These are phyloP conservation scores for Escarpia spicata DNA, from an alignment of 2,888 invertebrate species.

Conservation along the genomic window DNA sequence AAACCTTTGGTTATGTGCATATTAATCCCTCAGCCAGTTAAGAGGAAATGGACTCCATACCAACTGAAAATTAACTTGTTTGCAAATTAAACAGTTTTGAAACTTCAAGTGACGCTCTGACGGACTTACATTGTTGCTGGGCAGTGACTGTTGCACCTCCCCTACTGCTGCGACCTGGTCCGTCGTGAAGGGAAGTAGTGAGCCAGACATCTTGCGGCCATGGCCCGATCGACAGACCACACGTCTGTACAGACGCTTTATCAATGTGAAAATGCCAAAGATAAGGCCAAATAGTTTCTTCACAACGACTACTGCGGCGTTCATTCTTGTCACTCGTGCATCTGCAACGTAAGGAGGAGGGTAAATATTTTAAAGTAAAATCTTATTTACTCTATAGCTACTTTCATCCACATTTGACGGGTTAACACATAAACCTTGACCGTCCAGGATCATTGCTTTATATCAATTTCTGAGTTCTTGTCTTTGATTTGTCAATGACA, in stretches of 20 bases:
- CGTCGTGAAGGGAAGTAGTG: constrained; percentile 47
- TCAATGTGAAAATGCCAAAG: constrained; percentile 48
- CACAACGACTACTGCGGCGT: constrained; percentile 39
- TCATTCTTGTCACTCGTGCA: constrained; percentile 24
- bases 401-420: background rate
- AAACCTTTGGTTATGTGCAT: too few relatives aligned
- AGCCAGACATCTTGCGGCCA: constrained; percentile 48
- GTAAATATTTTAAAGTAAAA: background rate
- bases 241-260: constrained; percentile 42
- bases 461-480: too few relatives aligned
- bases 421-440: too few relatives aligned
- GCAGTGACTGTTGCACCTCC: constrained; percentile 33
- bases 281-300: constrained; percentile 50
- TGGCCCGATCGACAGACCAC: constrained; percentile 46
- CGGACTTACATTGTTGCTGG: constrained; percentile 36
- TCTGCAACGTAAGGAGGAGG: background rate
- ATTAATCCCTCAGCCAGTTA: background rate
- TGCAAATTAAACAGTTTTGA: background rate
- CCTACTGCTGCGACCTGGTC: constrained; percentile 30
- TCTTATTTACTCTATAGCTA: background rate
- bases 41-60: background rate
- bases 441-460: too few relatives aligned
- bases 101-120: background rate
- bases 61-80: too few relatives aligned
- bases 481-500: too few relatives aligned